Evolutionary conservation across 2,888 invertebrate genomes (phyloP).

Genomic region (Drosophila colorata): DNA sequence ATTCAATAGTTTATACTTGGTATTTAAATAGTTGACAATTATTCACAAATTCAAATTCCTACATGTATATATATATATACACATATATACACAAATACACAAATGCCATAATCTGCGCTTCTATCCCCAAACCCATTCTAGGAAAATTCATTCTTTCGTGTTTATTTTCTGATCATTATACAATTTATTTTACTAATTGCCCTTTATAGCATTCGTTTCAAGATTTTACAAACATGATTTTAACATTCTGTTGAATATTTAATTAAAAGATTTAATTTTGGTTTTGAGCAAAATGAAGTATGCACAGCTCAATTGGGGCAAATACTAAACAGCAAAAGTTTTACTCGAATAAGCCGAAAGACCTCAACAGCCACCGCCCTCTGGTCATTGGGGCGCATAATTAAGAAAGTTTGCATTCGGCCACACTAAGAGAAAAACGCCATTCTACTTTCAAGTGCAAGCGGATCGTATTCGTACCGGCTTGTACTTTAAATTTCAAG

Average conservation of each 20-base stretch:
- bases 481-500: too few species aligned
- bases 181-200: background rate
- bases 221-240: background rate
- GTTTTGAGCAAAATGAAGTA: conserved; percentile 3
- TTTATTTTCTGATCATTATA: too few species aligned
- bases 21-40: too few species aligned
- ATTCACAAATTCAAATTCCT: too few species aligned
- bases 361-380: background rate
- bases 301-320: conserved; percentile 8
- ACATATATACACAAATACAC: background rate
- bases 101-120: background rate
- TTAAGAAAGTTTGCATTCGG: conserved; percentile 42
- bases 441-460: background rate
- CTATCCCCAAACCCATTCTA: too few species aligned
- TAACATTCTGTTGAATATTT: conserved; percentile 1
- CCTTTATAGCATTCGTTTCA: background rate
- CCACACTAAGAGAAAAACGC: background rate
- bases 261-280: conserved; percentile 1
- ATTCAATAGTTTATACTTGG: too few species aligned
- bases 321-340: conserved; percentile 20
- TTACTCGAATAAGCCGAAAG: background rate
- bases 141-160: too few species aligned
- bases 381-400: conserved; percentile 33
- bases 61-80: too few species aligned
- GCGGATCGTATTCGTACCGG: background rate